Conservation (phyloP, 2,888 invertebrate species). For the Hipparchia sbordonii region DNA sequence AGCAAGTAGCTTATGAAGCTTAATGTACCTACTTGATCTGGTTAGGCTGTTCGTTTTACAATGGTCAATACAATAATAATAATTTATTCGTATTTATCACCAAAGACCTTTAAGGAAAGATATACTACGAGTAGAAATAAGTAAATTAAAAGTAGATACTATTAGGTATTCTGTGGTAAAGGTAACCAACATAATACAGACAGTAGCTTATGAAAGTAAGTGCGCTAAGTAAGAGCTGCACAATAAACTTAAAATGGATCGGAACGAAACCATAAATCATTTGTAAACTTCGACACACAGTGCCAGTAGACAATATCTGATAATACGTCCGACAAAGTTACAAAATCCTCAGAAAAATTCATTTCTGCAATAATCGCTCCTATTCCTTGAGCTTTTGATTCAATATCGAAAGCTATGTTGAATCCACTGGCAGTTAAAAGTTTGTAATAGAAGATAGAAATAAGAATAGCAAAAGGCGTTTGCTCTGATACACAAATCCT, state of each 20-base stretch:
- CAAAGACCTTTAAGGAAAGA: no score
- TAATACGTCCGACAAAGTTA: constrained; percentile 42
- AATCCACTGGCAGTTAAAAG: constrained; percentile 39
- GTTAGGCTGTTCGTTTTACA: no score
- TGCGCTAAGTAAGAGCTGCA: constrained; percentile 18
- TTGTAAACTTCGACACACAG: constrained; percentile 58
- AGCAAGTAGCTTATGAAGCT: constrained; percentile 11
- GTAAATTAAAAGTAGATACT: no score
- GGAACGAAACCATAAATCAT: constrained; percentile 68
- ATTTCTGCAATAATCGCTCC: neutral
- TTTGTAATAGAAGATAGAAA: constrained; percentile 54
- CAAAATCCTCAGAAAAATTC: neutral
- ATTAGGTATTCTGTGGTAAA: no score
- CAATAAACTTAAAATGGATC: constrained; percentile 53
- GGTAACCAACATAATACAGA: no score
- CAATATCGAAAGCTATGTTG: constrained; percentile 34
- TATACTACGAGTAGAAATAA: no score
- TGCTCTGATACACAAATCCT: constrained; percentile 57
- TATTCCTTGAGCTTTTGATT: constrained; percentile 41
- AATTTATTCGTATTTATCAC: no score
- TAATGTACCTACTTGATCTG: no score
- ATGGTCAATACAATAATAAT: no score
- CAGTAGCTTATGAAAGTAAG: constrained; percentile 16
- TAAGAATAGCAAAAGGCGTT: constrained; percentile 52
- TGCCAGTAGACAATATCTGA: constrained; percentile 66